phyloP scores from a whole-genome alignment of 2,888 invertebrate species.

The Drosophila longiperda region DNA sequence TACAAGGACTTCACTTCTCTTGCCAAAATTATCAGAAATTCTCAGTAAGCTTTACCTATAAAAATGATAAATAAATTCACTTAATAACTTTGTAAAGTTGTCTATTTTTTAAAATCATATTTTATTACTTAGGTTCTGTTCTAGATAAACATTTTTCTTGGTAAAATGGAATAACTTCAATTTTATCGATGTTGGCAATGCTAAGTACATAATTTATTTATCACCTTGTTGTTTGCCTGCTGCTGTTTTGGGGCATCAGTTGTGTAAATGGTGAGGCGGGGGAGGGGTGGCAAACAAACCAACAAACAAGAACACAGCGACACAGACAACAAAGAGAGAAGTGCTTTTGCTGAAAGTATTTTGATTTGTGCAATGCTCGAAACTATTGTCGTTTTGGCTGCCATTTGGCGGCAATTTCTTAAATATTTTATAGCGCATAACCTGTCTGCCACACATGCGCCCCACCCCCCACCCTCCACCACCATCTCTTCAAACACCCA shows the following conservation, averaged over 20 bases:
- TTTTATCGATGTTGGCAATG: slow-evolving; percentile 46
- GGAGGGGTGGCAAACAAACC: not conserved
- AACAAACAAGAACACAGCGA: slow-evolving; percentile 9
- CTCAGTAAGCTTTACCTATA: too few species aligned
- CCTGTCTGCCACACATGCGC: slow-evolving; percentile 78
- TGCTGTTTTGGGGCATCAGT: slow-evolving; percentile 58
- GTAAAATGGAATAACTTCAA: slow-evolving; percentile 5
- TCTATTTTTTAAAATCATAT: slow-evolving; percentile 12
- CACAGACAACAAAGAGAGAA: slow-evolving; percentile 53
- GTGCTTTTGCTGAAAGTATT: slow-evolving; percentile 59
- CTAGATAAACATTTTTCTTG: not conserved
- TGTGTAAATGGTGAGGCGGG: slow-evolving; percentile 10
- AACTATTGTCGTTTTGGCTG: slow-evolving; percentile 79
- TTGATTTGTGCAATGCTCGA: slow-evolving; percentile 76
- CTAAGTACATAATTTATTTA: slow-evolving; percentile 71
- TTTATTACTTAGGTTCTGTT: slow-evolving; percentile 3
- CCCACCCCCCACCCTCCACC: not conserved
- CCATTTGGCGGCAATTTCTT: slow-evolving; percentile 73
- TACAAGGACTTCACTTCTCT: slow-evolving; percentile 2
- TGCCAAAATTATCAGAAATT: not conserved
- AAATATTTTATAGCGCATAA: slow-evolving; percentile 81
- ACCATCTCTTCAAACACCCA: too few species aligned
- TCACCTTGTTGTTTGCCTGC: slow-evolving; percentile 54
- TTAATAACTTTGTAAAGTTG: not conserved
- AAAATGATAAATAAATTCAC: not conserved